Conservation (phyloP, 2,888 invertebrate genomes). For the Polyploca ridens region DNA sequence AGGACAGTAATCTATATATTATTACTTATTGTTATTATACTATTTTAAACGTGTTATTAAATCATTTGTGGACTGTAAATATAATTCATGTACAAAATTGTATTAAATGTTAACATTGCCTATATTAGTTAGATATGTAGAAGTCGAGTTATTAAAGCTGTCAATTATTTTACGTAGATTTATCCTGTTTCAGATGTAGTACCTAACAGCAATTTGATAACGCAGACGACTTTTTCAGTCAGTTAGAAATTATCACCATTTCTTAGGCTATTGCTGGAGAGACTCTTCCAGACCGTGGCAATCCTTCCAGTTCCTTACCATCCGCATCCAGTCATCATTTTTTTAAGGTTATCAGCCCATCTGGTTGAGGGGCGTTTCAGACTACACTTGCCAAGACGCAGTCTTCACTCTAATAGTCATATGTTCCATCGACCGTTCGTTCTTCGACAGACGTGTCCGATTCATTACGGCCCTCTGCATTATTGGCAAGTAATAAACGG, state of each 20-base stretch:
- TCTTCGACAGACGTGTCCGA: too few relatives aligned
- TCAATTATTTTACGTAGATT: background rate
- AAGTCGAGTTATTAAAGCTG: background rate
- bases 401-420: too few relatives aligned
- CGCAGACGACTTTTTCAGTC: background rate
- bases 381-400: too few relatives aligned
- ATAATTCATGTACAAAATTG: background rate
- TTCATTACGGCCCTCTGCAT: too few relatives aligned
- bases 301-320: too few relatives aligned
- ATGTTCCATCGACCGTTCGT: too few relatives aligned
- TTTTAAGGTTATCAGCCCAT: too few relatives aligned
- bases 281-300: too few relatives aligned
- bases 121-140: background rate
- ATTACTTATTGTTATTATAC: constrained; percentile 15
- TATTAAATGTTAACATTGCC: background rate
- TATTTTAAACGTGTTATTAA: constrained; percentile 3
- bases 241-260: background rate
- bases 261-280: too few relatives aligned
- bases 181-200: background rate
- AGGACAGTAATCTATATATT: constrained; percentile 12
- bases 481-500: too few relatives aligned
- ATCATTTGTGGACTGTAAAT: background rate
- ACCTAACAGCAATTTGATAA: background rate
- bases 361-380: too few relatives aligned
- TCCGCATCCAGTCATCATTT: too few relatives aligned